Evolutionary conservation across 2,888 invertebrate genomes (phyloP).

Genomic region (Xestia xanthographa): DNA sequence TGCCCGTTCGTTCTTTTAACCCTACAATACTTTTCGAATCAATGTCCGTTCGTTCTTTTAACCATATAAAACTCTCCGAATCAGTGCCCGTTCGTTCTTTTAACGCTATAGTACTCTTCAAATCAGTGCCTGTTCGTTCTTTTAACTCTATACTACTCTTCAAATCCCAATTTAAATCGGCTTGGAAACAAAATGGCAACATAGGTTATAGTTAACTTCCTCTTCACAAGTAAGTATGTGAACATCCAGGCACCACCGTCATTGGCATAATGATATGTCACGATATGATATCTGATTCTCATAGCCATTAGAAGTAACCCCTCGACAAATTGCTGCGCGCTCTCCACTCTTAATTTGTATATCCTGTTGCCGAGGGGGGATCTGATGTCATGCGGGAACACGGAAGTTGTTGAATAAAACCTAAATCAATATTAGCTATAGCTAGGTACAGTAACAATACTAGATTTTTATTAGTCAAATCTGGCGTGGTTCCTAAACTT

Average conservation of each 20-base stretch:
- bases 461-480: not conserved
- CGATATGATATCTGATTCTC: slow-evolving; percentile 65
- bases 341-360: slow-evolving; percentile 61
- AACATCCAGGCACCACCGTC: slow-evolving; percentile 17
- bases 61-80: too few species aligned
- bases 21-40: not conserved
- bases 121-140: not conserved
- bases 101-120: not conserved
- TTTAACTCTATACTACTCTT: not conserved
- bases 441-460: not conserved
- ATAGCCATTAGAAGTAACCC: slow-evolving; percentile 60
- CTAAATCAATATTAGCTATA: slow-evolving; percentile 12
- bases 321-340: slow-evolving; percentile 52
- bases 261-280: slow-evolving; percentile 20
- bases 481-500: too few species aligned
- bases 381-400: slow-evolving; percentile 52
- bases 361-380: slow-evolving; percentile 68
- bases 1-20: too few species aligned
- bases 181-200: not conserved
- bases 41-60: not conserved
- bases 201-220: not conserved
- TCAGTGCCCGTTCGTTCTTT: not conserved
- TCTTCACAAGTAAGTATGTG: slow-evolving; percentile 20
- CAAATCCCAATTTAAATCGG: not conserved
- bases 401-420: slow-evolving; percentile 25